Evolutionary conservation across 2,888 invertebrate species (phyloP).

Genomic region (Prosopocoilus inquinatus): DNA sequence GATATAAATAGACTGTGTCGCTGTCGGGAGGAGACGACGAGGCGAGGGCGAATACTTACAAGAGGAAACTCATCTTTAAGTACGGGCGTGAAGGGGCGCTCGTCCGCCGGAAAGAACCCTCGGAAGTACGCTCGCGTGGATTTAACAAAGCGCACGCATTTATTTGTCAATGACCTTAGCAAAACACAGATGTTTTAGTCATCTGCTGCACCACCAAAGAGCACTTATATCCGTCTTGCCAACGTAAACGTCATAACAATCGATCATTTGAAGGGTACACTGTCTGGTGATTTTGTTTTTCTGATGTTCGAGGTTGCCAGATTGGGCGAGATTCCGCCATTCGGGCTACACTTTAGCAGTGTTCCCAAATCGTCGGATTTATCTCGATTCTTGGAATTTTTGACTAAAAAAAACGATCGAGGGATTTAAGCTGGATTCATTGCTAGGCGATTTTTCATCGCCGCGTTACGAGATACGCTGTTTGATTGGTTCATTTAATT

Average conservation of each 20-base stretch:
- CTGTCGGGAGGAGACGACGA: too few species aligned
- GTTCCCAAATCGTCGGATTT: too few species aligned
- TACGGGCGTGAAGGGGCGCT: conserved; percentile 7
- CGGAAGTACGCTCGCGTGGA: too few species aligned
- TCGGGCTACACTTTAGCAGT: too few species aligned
- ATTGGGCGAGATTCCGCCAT: too few species aligned
- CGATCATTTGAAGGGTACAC: not conserved
- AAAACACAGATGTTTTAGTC: conserved; percentile 36
- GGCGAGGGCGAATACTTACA: conserved; percentile 54
- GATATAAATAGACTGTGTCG: conserved; percentile 30
- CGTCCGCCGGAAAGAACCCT: not conserved
- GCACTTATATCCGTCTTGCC: conserved; percentile 14
- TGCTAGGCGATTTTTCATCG: too few species aligned
- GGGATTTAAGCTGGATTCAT: too few species aligned
- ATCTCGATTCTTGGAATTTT: too few species aligned
- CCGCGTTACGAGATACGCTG: too few species aligned
- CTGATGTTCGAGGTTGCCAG: too few species aligned
- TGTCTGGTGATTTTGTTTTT: not conserved
- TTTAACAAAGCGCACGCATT: conserved; percentile 19
- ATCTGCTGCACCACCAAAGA: conserved; percentile 18
- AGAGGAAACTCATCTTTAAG: conserved; percentile 61
- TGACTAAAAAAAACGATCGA: too few species aligned
- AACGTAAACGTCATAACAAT: conserved; percentile 2
- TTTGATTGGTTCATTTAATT: too few species aligned
- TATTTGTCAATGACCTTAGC: conserved; percentile 41